Conservation (phyloP, 2,113 vertebrate species). For the Todiramphus chloris region DNA sequence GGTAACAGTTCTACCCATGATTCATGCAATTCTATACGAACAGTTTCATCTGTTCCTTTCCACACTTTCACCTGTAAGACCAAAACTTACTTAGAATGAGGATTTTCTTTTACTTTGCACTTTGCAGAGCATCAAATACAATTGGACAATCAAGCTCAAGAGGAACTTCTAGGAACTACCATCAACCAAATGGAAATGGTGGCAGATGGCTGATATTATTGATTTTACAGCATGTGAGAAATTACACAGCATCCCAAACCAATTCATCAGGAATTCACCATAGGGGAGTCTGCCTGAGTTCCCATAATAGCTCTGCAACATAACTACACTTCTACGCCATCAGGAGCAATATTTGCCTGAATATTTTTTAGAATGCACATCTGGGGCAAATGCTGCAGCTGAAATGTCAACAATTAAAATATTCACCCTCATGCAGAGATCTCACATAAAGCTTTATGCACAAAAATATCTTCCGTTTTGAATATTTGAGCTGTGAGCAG, state of each 20-base stretch:
- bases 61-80: fast-evolving
- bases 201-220: neutral
- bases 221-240: neutral
- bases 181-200: neutral
- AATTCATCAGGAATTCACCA: neutral
- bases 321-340: neutral
- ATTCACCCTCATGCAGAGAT: neutral
- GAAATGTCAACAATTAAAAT: neutral
- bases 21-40: too few species aligned
- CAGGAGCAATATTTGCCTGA: neutral
- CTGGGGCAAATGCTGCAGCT: neutral
- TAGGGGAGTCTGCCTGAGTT: neutral
- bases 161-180: neutral
- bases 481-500: neutral
- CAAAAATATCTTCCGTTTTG: neutral
- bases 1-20: neutral
- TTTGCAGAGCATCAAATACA: neutral
- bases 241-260: neutral
- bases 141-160: neutral
- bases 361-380: neutral
- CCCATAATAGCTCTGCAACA: neutral
- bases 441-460: neutral
- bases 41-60: neutral
- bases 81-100: neutral
- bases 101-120: neutral